Evolutionary conservation across 1,140 invertebrate genomes (phyloP).

Genomic region (Tribolium madens): DNA sequence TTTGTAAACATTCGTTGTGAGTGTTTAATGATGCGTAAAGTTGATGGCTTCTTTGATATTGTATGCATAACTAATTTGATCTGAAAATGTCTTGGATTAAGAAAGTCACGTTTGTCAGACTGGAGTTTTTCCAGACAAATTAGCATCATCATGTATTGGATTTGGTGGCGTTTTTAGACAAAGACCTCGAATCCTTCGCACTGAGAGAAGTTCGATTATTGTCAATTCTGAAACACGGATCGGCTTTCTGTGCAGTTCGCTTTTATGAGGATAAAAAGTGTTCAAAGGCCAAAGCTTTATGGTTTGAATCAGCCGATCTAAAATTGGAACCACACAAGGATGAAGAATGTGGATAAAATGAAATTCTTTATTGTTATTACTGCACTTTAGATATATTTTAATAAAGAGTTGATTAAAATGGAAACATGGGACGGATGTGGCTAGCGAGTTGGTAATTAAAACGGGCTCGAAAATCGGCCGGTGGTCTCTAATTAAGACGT

Average conservation of each 20-base stretch:
- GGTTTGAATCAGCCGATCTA: slow-evolving; percentile 43
- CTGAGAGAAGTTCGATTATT: slow-evolving; percentile 38
- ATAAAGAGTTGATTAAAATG: neutral
- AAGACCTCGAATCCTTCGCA: neutral
- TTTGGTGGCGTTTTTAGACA: slow-evolving; percentile 4
- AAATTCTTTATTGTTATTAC: slow-evolving; percentile 47
- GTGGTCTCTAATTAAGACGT: slow-evolving; percentile 40
- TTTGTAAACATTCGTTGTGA: neutral
- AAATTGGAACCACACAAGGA: slow-evolving; percentile 48
- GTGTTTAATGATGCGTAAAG: neutral
- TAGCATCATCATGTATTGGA: slow-evolving; percentile 11
- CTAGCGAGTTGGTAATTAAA: slow-evolving; percentile 4
- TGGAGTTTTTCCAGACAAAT: neutral
- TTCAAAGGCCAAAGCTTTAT: slow-evolving; percentile 43
- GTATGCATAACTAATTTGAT: neutral
- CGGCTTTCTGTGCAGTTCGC: slow-evolving; percentile 41
- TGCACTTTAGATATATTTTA: slow-evolving; percentile 14
- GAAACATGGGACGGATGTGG: neutral
- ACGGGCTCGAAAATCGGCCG: neutral
- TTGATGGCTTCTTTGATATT: neutral
- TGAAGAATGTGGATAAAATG: slow-evolving; percentile 51
- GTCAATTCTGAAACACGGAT: slow-evolving; percentile 40
- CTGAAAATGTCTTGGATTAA: neutral
- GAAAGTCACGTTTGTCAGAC: neutral
- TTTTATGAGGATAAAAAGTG: slow-evolving; percentile 43